A percentile compares a stretch with the other conserved stretches of the same genome.
phyloP scores from a whole-genome alignment of 2,113 vertebrate genomes.

The Arenaria interpres region DNA sequence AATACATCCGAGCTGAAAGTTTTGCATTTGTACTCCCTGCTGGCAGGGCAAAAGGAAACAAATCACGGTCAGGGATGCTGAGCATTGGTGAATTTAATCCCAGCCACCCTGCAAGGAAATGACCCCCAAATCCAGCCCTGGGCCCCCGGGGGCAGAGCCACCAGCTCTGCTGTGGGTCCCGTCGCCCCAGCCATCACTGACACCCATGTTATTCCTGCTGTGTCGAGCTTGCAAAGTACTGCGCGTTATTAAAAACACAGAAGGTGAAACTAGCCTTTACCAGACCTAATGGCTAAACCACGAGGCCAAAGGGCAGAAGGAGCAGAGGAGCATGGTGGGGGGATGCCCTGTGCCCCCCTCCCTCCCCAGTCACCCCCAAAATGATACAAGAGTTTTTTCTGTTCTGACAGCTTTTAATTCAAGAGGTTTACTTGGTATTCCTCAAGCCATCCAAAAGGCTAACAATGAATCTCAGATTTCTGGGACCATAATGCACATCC shows the following conservation, averaged over 20 bases:
- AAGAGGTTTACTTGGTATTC: background rate
- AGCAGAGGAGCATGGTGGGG: background rate
- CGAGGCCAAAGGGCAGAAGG: background rate
- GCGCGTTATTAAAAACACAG: rapidly evolving
- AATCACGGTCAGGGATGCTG: background rate
- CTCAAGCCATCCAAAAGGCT: background rate
- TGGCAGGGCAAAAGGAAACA: background rate
- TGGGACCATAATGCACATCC: background rate
- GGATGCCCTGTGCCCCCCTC: background rate
- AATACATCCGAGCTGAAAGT: background rate
- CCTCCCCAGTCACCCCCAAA: background rate
- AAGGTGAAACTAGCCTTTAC: background rate
- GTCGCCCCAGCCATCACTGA: rapidly evolving
- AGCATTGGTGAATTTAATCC: background rate
- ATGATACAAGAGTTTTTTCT: background rate
- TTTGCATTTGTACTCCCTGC: background rate
- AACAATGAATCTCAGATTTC: background rate
- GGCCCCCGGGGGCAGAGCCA: background rate
- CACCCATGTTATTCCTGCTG: background rate
- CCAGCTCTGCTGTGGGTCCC: rapidly evolving
- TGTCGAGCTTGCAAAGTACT: background rate
- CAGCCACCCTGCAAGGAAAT: background rate
- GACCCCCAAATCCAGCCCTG: background rate
- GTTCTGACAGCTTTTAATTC: background rate
- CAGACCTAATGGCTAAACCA: background rate